Conservation (phyloP, 2,888 invertebrate genomes). For the Orthosia cruda region DNA sequence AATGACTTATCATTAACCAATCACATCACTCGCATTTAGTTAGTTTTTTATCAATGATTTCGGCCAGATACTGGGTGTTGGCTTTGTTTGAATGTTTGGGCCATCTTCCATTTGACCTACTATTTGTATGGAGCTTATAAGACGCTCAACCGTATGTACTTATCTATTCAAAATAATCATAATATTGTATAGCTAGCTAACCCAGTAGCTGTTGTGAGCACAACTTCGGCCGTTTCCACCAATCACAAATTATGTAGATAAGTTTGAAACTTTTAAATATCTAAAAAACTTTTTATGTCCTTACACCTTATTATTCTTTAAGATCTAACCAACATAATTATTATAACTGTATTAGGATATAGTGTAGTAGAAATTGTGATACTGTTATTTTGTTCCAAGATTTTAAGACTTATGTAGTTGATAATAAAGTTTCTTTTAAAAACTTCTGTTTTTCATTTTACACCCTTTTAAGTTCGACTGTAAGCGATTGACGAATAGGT, state of each 20-base stretch:
- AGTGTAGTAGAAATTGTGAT: slow-evolving; percentile 61
- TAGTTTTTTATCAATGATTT: background rate
- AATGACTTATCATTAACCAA: background rate
- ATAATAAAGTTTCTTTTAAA: slow-evolving; percentile 48
- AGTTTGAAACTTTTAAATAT: background rate
- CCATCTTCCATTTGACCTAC: background rate
- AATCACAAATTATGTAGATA: background rate
- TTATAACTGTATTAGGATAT: slow-evolving; percentile 23
- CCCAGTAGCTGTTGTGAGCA: background rate
- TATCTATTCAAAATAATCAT: slow-evolving; percentile 9
- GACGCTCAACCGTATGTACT: background rate
- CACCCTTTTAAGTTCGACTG: background rate
- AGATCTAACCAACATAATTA: background rate
- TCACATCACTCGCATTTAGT: background rate
- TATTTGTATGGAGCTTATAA: background rate
- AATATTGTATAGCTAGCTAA: background rate
- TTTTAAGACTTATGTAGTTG: slow-evolving; percentile 56
- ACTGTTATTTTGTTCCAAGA: slow-evolving; percentile 45
- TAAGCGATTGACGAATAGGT: no score
- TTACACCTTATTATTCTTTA: background rate
- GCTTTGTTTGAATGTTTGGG: background rate
- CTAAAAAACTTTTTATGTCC: background rate
- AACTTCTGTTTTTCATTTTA: background rate
- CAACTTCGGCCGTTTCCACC: background rate
- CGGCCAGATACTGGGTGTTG: background rate